Conservation (phyloP, 2,113 vertebrate genomes). For the Mixornis gularis region DNA sequence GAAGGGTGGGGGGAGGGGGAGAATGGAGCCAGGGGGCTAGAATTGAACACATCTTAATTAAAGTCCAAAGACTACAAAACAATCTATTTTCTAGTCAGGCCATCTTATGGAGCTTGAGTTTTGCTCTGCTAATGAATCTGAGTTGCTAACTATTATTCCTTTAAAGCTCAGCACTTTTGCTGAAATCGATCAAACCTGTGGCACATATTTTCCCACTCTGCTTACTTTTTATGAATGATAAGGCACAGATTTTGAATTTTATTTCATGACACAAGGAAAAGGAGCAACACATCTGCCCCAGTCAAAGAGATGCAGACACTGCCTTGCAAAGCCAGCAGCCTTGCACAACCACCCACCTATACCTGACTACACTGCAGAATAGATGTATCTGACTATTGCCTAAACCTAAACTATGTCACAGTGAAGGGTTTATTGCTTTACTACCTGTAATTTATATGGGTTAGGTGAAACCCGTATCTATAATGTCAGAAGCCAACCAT, state of each 20-base stretch:
- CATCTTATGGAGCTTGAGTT: slow-evolving; percentile 65
- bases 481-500: neutral
- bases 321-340: neutral
- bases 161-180: slow-evolving; percentile 53
- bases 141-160: slow-evolving; percentile 65
- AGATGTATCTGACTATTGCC: neutral
- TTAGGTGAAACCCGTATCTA: neutral
- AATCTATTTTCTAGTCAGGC: slow-evolving; percentile 78
- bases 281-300: neutral
- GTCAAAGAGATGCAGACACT: neutral
- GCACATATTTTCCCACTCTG: slow-evolving; percentile 43
- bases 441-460: neutral
- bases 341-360: neutral
- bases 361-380: neutral
- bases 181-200: slow-evolving; percentile 35
- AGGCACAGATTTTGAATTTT: slow-evolving; percentile 8
- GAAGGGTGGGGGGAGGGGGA: slow-evolving; percentile 54
- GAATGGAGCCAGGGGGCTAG: slow-evolving; percentile 64
- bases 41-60: slow-evolving; percentile 88
- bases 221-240: slow-evolving; percentile 17
- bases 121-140: slow-evolving; percentile 73
- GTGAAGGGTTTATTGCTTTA: neutral
- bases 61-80: slow-evolving; percentile 82
- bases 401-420: neutral
- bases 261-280: neutral